Conservation (phyloP, 2,888 invertebrate species). For the Megastigmus dorsalis region DNA sequence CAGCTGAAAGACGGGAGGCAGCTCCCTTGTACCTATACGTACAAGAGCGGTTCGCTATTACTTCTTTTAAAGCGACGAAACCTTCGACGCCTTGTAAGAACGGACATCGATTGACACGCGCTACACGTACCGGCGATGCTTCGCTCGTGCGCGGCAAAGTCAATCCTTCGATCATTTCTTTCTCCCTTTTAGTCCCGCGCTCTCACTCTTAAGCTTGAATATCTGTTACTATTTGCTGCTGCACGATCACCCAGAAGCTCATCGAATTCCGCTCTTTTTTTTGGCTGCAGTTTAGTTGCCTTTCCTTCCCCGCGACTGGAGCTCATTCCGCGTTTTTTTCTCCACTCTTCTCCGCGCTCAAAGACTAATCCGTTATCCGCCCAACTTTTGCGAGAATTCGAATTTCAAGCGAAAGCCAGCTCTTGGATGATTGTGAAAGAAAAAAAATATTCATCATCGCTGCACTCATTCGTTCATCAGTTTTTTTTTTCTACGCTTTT, state of each 20-base stretch:
- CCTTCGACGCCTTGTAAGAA: neutral
- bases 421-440: no score
- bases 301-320: no score
- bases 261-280: no score
- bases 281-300: no score
- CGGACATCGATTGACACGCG: neutral
- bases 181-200: neutral
- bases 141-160: neutral
- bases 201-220: no score
- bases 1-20: constrained; percentile 16
- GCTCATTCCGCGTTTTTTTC: no score
- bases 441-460: neutral
- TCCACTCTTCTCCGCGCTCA: no score
- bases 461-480: neutral
- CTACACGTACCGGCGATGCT: neutral
- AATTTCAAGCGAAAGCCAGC: no score
- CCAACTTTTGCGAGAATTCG: no score
- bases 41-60: neutral
- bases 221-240: no score
- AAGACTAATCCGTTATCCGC: no score
- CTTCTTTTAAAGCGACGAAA: neutral
- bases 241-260: no score
- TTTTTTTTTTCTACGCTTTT: neutral
- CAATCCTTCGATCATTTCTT: neutral
- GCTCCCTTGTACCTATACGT: neutral